phyloP scores from a whole-genome alignment of 1,140 invertebrate genomes.

The Lethocerus indicus region DNA sequence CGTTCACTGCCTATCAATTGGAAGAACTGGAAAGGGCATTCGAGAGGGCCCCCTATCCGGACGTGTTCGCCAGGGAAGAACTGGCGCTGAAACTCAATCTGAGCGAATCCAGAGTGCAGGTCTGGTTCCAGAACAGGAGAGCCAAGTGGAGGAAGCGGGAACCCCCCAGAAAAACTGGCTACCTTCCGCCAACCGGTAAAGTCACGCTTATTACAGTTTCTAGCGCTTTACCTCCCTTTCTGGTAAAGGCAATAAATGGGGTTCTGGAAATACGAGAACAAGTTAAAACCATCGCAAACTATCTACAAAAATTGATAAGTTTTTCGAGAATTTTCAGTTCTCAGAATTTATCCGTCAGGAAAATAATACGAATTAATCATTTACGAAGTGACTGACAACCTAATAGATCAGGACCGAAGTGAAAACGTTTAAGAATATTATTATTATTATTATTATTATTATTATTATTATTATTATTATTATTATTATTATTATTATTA shows the following conservation, averaged over 20 bases:
- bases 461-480: too few relatives aligned
- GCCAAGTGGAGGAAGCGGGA: conserved; percentile 97
- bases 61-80: conserved; percentile 90
- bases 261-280: background rate
- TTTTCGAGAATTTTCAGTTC: background rate
- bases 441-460: too few relatives aligned
- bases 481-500: too few relatives aligned
- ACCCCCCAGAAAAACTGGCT: conserved; percentile 83
- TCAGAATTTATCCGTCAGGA: background rate
- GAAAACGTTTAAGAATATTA: too few relatives aligned
- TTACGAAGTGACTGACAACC: too few relatives aligned
- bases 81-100: conserved; percentile 76
- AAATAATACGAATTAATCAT: background rate
- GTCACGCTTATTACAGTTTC: too few relatives aligned
- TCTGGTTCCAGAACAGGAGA: conserved; percentile 86
- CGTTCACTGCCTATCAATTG: conserved; percentile 89
- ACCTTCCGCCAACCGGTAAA: conserved; percentile 31
- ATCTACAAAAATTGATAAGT: background rate
- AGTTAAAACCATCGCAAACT: background rate
- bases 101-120: conserved; percentile 86
- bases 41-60: conserved; percentile 87
- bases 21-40: conserved; percentile 90
- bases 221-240: too few relatives aligned
- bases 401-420: too few relatives aligned
- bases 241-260: background rate